Conservation (phyloP, 2,113 vertebrate genomes). For the Sula dactylatra region DNA sequence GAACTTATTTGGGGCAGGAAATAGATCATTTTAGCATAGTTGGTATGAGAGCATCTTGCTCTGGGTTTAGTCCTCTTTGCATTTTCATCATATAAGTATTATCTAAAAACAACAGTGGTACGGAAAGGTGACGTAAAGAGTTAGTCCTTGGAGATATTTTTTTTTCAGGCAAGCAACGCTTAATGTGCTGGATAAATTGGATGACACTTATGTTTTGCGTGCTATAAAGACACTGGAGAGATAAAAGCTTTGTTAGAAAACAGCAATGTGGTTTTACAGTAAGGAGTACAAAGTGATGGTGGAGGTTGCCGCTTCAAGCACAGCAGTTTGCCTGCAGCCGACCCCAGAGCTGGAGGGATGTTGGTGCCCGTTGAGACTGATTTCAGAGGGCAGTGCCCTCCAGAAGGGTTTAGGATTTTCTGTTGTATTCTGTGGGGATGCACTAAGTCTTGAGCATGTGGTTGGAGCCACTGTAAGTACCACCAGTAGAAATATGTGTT, state of each 20-base stretch:
- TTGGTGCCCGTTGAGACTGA: neutral
- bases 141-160: neutral
- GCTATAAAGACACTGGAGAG: conserved; percentile 18
- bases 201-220: conserved; percentile 37
- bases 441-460: neutral
- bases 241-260: conserved; percentile 36
- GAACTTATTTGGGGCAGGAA: neutral
- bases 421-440: neutral
- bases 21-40: neutral
- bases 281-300: neutral
- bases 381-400: neutral
- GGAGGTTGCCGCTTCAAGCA: neutral
- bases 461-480: neutral
- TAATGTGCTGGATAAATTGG: conserved; percentile 39
- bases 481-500: neutral
- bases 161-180: neutral
- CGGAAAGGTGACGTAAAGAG: neutral
- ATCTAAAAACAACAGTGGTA: neutral
- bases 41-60: neutral
- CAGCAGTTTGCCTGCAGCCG: neutral
- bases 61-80: neutral
- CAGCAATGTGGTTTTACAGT: neutral
- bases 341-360: neutral
- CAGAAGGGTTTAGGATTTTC: neutral
- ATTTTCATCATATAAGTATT: neutral